These are phyloP conservation scores for Onchidella celtica DNA, from an alignment of 2,888 invertebrate species.

Conservation along the genomic window DNA sequence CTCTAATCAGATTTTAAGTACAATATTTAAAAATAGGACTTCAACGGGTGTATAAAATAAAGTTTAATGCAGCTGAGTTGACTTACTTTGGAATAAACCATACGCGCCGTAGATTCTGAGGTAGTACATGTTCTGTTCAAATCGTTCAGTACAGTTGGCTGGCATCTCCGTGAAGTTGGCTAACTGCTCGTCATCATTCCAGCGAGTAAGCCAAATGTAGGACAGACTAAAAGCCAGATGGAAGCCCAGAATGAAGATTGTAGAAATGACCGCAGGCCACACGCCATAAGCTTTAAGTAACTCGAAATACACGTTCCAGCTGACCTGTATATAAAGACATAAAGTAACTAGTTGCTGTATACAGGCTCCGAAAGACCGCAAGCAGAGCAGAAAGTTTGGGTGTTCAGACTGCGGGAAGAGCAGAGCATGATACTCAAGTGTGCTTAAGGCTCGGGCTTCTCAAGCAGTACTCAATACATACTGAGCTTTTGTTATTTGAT, in stretches of 20 bases:
- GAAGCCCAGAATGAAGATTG: conserved; percentile 61
- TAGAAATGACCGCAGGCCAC: conserved; percentile 57
- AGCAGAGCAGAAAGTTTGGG: no score
- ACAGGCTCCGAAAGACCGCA: no score
- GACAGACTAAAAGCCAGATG: conserved; percentile 55
- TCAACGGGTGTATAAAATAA: no score
- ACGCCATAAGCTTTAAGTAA: conserved; percentile 72
- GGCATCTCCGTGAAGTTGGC: conserved; percentile 61
- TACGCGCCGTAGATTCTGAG: conserved; percentile 64
- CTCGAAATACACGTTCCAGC: conserved; percentile 65
- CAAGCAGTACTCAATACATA: no score
- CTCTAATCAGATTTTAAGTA: no score
- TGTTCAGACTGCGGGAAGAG: no score
- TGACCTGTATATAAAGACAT: conserved; percentile 65
- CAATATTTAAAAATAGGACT: no score
- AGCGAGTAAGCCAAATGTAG: conserved; percentile 69
- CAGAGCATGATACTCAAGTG: no score
- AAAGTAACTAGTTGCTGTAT: no score
- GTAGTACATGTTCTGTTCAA: conserved; percentile 61
- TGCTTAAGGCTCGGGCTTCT: no score
- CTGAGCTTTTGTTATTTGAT: no score
- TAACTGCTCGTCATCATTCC: conserved; percentile 65
- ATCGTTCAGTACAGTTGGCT: conserved; percentile 57
- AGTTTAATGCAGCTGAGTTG: no score
- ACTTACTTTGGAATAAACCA: conserved; percentile 60